Evolutionary conservation across 2,888 invertebrate genomes (phyloP).

Genomic region (Ganaspis brasiliensis): DNA sequence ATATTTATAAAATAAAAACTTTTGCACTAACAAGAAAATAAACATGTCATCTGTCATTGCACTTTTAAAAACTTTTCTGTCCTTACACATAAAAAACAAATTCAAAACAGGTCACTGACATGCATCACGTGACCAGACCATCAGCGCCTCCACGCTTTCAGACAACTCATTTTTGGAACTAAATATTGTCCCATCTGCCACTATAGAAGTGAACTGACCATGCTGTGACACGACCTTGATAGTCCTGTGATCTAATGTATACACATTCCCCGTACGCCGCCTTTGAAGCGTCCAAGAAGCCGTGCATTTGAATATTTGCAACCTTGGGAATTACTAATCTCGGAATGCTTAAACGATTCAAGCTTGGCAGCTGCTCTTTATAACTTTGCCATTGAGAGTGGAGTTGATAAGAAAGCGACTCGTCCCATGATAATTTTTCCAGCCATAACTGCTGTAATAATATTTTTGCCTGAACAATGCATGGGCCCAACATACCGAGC

Average conservation of each 20-base stretch:
- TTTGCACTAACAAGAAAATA: too few relatives aligned
- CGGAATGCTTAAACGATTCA: not conserved
- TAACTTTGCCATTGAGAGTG: not conserved
- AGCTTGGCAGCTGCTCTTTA: not conserved
- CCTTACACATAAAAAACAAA: too few relatives aligned
- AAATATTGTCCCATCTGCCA: too few relatives aligned
- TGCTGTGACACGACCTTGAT: too few relatives aligned
- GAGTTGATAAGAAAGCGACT: not conserved
- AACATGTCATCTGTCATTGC: too few relatives aligned
- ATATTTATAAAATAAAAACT: too few relatives aligned
- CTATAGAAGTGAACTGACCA: too few relatives aligned
- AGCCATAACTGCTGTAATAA: not conserved
- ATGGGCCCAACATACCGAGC: not conserved
- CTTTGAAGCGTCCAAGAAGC: slow-evolving; percentile 40
- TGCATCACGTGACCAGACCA: too few relatives aligned
- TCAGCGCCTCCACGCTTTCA: too few relatives aligned
- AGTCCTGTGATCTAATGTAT: slow-evolving; percentile 21
- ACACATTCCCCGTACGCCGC: slow-evolving; percentile 43
- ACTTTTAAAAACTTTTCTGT: too few relatives aligned
- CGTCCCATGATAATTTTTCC: not conserved
- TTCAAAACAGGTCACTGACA: too few relatives aligned
- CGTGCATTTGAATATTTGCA: slow-evolving; percentile 33
- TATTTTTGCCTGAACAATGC: not conserved
- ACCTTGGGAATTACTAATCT: not conserved
- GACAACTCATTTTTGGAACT: too few relatives aligned